Conservation (phyloP, 1,140 invertebrate species). For the Chironomus striatipennis region DNA sequence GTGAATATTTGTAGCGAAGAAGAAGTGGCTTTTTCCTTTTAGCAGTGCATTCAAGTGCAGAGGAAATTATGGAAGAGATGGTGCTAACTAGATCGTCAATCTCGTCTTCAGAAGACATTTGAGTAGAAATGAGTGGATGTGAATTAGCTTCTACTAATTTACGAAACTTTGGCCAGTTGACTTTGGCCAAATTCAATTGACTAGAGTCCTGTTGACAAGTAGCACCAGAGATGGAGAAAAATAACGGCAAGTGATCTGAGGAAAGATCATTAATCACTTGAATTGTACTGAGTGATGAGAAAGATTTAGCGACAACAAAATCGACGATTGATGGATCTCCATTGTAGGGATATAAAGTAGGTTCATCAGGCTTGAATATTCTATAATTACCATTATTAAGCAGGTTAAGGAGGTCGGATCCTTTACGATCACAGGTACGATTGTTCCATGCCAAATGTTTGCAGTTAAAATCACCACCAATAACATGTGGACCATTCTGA, state of each 20-base stretch:
- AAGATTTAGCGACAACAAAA: neutral
- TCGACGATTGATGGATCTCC: neutral
- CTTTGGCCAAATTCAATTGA: neutral
- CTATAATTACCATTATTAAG: neutral
- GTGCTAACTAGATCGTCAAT: neutral
- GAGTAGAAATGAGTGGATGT: neutral
- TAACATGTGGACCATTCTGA: neutral
- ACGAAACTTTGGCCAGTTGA: neutral
- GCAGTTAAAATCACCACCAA: conserved; percentile 1
- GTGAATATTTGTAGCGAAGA: neutral
- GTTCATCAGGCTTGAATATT: neutral
- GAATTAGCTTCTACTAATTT: neutral
- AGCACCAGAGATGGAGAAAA: neutral
- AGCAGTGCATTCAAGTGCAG: too few relatives aligned
- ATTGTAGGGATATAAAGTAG: neutral
- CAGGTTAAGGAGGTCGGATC: neutral
- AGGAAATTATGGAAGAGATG: neutral
- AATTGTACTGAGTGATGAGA: neutral
- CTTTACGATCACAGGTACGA: neutral
- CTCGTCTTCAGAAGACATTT: neutral
- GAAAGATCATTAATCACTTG: neutral
- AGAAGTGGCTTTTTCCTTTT: neutral
- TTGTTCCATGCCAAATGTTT: neutral
- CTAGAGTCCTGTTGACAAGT: neutral
- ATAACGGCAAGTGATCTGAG: neutral